Conservation (phyloP, 2,113 vertebrate species). For the Chitala chitala region DNA sequence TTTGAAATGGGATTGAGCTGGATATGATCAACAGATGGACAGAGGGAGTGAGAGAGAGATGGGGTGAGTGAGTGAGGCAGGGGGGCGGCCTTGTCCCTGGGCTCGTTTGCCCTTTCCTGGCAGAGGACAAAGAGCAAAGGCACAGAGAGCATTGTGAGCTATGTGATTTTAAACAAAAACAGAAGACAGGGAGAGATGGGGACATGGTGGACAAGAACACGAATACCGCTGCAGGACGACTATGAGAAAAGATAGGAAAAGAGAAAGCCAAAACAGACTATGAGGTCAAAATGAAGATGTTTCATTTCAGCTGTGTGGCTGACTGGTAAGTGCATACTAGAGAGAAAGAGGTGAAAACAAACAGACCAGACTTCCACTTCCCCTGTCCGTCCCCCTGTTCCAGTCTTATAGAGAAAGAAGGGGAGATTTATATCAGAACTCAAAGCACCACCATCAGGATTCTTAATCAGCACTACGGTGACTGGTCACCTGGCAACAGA, state of each 20-base stretch:
- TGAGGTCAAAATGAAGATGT: constrained; percentile 30
- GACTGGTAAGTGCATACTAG: constrained; percentile 35
- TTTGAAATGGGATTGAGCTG: constrained; percentile 25
- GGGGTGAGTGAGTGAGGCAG: constrained; percentile 41
- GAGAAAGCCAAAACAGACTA: constrained; percentile 21
- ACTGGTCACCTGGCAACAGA: constrained; percentile 52
- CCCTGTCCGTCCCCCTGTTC: constrained; percentile 45
- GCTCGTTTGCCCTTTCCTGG: neutral
- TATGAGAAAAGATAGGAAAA: constrained; percentile 33
- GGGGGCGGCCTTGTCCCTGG: neutral
- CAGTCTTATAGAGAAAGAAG: constrained; percentile 46
- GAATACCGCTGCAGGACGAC: constrained; percentile 11
- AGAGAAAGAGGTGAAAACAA: constrained; percentile 50
- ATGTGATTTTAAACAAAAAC: constrained; percentile 16
- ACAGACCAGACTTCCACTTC: constrained; percentile 51
- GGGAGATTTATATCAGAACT: constrained; percentile 54
- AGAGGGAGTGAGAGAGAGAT: constrained; percentile 8
- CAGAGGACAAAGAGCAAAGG: neutral
- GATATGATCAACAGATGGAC: constrained; percentile 20
- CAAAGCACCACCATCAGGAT: constrained; percentile 48
- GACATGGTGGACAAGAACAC: constrained; percentile 26
- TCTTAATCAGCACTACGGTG: constrained; percentile 63
- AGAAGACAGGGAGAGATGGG: neutral
- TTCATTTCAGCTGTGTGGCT: constrained; percentile 34
- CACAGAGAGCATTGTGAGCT: neutral